Conservation (phyloP, 2,113 vertebrate genomes). For the Bombycilla garrulus region DNA sequence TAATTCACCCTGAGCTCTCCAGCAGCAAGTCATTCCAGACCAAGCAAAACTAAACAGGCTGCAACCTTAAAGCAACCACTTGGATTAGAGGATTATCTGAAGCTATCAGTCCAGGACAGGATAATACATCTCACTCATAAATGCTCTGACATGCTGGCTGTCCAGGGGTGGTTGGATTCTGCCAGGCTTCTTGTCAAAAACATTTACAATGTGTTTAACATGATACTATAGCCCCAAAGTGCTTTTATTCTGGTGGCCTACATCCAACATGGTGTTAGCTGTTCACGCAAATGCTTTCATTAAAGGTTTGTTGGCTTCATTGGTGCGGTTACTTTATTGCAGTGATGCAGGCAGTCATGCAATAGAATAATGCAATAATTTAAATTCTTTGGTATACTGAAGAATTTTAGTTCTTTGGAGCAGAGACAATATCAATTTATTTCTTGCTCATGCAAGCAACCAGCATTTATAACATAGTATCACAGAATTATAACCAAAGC, state of each 20-base stretch:
- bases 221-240: not conserved
- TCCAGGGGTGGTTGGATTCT: not conserved
- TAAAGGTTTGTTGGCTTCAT: not conserved
- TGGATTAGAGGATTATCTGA: slow-evolving; percentile 26
- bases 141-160: not conserved
- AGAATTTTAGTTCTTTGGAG: not conserved
- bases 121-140: not conserved
- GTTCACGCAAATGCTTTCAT: not conserved
- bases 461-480: not conserved
- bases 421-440: not conserved
- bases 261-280: not conserved
- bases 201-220: slow-evolving; percentile 8
- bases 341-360: not conserved
- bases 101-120: not conserved
- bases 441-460: not conserved
- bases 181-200: not conserved
- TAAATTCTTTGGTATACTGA: not conserved
- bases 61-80: not conserved
- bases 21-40: not conserved
- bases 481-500: not conserved
- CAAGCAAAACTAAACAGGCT: not conserved
- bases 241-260: not conserved
- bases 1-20: not conserved
- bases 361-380: not conserved
- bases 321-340: not conserved